Evolutionary conservation across 2,797 vertebrate genomes (phyloP), one percentile per base, ranked within the genome.

Genomic region (Calcarius lapponicus): DNA sequence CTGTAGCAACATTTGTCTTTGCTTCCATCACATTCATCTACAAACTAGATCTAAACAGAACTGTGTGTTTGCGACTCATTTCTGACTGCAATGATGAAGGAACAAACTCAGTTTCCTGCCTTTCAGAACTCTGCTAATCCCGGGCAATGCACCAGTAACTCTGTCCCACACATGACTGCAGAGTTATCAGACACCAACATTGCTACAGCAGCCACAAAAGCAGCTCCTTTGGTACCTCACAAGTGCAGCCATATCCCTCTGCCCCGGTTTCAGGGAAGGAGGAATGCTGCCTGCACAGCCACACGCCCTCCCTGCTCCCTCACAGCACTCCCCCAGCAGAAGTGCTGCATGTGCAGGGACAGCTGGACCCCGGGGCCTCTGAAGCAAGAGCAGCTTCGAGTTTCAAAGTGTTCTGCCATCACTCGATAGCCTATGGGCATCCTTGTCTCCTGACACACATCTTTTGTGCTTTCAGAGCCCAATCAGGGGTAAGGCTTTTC

Each of bases 121-220:
- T 72, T 69, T 65, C 54, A 60, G 57, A 48, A 32, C 78, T 78
- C 60, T 12, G n/a, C 54, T 57, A 78, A 42, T 10, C 61, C 61
- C 0, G 0, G 50, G 57, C 65, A 86, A 29, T 16, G 36, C 51
- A 66, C 11, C 82, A 50, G 47, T 29, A 42, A 38, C 60, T 21
- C 18, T 21, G 38, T 54, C 18, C 1, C 24, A 21, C 56, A 38
- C 51, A 16, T 0, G 2, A 78, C 0, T 32, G 69, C 69, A 67
- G 58, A 57, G 40, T 38, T 62, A 40, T 1, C 76, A 83, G 60
- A 66, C 3, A 51, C 67, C 75, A 36, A 8, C 32, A 8, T 1
- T 20, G 50, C 69, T 48, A 15, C 1, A 62, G 51, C 43, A 70
- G 34, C 80, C 82, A 58, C 60, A 70, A 16, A 38, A 76, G 38